Conservation (phyloP, 2,888 invertebrate species). For the Pyrocoelia pectoralis region DNA sequence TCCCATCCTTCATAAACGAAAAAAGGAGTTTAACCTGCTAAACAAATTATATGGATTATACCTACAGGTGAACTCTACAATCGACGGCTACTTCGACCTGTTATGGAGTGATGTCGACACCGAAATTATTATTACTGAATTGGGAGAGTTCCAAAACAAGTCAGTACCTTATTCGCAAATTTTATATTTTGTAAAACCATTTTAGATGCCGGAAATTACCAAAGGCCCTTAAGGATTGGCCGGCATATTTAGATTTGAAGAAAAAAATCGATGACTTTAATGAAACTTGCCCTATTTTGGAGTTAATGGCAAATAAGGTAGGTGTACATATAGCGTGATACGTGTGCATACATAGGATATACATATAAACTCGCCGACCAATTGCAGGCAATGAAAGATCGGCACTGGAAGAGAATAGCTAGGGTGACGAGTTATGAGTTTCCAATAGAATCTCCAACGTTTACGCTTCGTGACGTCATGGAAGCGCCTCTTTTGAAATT, state of each 20-base stretch:
- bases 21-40: slow-evolving; percentile 83
- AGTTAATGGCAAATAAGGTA: slow-evolving; percentile 85
- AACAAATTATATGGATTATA: slow-evolving; percentile 84
- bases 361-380: too few species aligned
- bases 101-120: slow-evolving; percentile 86
- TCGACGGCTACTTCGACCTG: slow-evolving; percentile 86
- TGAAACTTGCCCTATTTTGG: slow-evolving; percentile 84
- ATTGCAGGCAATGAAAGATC: slow-evolving; percentile 65
- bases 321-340: too few species aligned
- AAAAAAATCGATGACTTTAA: slow-evolving; percentile 92
- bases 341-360: too few species aligned
- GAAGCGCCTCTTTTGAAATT: slow-evolving; percentile 82
- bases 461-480: slow-evolving; percentile 82
- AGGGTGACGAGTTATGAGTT: slow-evolving; percentile 70
- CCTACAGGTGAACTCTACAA: slow-evolving; percentile 83
- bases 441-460: slow-evolving; percentile 81
- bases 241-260: slow-evolving; percentile 84
- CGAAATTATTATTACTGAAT: slow-evolving; percentile 79
- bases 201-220: slow-evolving; percentile 82
- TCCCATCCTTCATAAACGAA: slow-evolving; percentile 79
- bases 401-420: slow-evolving; percentile 64
- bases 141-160: slow-evolving; percentile 85
- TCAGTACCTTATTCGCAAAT: slow-evolving; percentile 50
- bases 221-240: slow-evolving; percentile 87
- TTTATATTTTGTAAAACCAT: background rate